phyloP scores from a whole-genome alignment of 2,888 invertebrate genomes.

The Oscheius sp. region DNA sequence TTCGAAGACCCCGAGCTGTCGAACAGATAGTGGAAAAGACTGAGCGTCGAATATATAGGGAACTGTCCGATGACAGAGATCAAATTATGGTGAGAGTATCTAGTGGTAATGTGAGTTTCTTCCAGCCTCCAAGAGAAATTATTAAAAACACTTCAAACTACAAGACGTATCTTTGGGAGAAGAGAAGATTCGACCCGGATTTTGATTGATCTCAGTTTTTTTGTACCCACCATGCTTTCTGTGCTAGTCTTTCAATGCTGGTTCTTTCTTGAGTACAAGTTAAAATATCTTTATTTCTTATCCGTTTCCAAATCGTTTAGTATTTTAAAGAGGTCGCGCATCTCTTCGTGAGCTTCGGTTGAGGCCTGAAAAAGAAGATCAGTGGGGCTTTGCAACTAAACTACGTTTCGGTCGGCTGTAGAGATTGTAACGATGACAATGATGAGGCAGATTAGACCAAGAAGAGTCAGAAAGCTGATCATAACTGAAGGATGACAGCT shows the following conservation, averaged over 20 bases:
- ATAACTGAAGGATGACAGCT: too few relatives aligned
- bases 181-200: constrained; percentile 18
- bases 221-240: not conserved
- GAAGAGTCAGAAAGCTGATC: too few relatives aligned
- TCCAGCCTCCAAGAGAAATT: constrained; percentile 8
- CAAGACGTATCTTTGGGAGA: constrained; percentile 28
- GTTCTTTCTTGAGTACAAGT: not conserved
- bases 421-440: constrained; percentile 13
- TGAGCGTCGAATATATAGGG: constrained; percentile 14
- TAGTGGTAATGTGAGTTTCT: not conserved
- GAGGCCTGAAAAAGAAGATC: not conserved
- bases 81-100: not conserved
- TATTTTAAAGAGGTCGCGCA: not conserved
- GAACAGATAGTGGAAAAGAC: constrained; percentile 20
- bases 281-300: not conserved
- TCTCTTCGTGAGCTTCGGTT: not conserved
- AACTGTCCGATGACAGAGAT: constrained; percentile 23
- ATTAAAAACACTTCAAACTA: constrained; percentile 1
- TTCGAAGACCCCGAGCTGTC: constrained; percentile 2
- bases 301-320: not conserved
- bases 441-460: not conserved
- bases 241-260: constrained; percentile 17
- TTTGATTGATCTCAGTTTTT: constrained; percentile 8
- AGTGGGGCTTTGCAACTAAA: not conserved
- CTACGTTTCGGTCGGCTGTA: constrained; percentile 1